These are phyloP conservation scores for Scolopax rusticola DNA, from an alignment of 2,797 vertebrate species.

Conservation along the genomic window DNA sequence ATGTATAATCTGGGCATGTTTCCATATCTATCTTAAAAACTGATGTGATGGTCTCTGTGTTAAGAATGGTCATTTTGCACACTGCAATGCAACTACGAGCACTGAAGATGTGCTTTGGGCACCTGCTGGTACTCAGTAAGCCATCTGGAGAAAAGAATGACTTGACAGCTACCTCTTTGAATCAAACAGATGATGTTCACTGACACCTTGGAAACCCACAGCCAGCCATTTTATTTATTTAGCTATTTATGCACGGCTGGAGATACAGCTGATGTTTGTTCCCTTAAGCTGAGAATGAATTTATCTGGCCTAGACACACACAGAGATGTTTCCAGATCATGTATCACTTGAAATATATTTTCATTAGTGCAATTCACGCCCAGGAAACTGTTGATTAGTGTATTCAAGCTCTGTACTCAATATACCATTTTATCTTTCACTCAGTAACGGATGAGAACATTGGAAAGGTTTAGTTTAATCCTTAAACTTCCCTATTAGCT, in stretches of 20 bases:
- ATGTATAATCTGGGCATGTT: neutral
- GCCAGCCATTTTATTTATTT: neutral
- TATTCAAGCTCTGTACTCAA: neutral
- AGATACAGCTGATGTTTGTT: neutral
- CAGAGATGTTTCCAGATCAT: neutral
- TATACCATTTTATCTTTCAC: neutral
- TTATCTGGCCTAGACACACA: neutral
- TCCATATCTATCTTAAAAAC: neutral
- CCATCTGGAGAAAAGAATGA: neutral
- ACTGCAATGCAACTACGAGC: fast-evolving
- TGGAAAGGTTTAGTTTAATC: neutral
- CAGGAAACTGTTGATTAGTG: neutral
- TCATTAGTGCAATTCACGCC: neutral
- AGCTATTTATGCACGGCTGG: neutral
- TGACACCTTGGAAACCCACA: neutral
- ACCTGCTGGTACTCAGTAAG: neutral
- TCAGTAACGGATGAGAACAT: neutral
- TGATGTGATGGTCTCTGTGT: neutral
- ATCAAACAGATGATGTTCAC: neutral
- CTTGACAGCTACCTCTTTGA: neutral
- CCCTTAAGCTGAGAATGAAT: neutral
- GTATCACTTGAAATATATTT: constrained; percentile 20
- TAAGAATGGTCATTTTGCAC: neutral
- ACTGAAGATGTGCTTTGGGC: neutral
- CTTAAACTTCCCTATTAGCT: neutral